phyloP scores from a whole-genome alignment of 2,113 vertebrate genomes.

The Aramus guarauna region DNA sequence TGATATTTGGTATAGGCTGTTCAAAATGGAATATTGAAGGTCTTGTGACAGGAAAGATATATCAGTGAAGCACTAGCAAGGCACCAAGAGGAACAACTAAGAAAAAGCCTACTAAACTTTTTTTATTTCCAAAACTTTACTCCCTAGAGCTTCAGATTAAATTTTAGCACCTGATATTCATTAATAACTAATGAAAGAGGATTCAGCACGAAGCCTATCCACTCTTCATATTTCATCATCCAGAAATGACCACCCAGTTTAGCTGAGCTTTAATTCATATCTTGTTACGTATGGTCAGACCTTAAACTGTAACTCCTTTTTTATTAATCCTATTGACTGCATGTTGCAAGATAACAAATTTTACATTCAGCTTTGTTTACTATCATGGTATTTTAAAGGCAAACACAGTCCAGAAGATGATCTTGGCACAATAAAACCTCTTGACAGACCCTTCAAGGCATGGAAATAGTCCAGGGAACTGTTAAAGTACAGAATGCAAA shows the following conservation, averaged over 20 bases:
- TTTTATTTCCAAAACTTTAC: constrained; percentile 13
- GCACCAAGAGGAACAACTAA: neutral
- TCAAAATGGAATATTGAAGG: constrained; percentile 9
- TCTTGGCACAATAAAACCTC: neutral
- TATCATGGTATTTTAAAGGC: neutral
- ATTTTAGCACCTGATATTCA: constrained; percentile 18
- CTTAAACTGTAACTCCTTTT: constrained; percentile 16
- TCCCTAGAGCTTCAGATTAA: neutral
- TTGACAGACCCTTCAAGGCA: neutral
- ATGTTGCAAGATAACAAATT: neutral
- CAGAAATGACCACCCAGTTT: neutral
- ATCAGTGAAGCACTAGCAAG: neutral
- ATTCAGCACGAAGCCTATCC: neutral
- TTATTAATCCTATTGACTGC: neutral
- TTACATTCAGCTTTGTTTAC: constrained; percentile 12
- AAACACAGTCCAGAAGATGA: neutral
- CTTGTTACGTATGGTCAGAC: neutral
- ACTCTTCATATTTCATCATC: constrained; percentile 5
- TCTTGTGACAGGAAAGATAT: neutral
- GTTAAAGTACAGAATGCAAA: neutral
- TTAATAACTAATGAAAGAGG: constrained; percentile 16
- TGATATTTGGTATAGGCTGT: neutral
- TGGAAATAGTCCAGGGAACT: neutral
- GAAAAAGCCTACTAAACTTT: neutral
- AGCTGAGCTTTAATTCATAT: constrained; percentile 27